phyloP scores from a whole-genome alignment of 2,888 invertebrate species.

The Ypsolopha sequella region DNA sequence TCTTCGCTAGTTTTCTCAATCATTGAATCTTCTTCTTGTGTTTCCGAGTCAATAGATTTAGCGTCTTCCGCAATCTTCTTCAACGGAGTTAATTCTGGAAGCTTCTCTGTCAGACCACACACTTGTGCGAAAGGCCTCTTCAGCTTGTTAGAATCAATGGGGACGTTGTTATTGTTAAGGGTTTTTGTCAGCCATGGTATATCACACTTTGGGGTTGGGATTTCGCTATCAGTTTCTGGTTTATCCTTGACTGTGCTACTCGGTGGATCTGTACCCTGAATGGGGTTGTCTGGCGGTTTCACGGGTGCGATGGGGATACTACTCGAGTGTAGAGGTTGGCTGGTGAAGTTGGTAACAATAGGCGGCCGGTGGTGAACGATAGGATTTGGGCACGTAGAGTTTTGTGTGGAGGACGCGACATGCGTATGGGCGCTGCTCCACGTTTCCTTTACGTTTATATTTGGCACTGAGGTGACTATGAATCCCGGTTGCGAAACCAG shows the following conservation, averaged over 20 bases:
- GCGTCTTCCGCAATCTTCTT: constrained; percentile 22
- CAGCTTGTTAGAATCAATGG: constrained; percentile 45
- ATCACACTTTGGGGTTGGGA: constrained; percentile 48
- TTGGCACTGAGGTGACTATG: constrained; percentile 67
- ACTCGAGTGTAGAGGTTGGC: constrained; percentile 47
- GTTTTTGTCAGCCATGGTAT: constrained; percentile 64
- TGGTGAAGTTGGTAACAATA: constrained; percentile 42
- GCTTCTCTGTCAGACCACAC: constrained; percentile 42
- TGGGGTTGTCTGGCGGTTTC: constrained; percentile 60
- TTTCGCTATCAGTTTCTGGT: constrained; percentile 30
- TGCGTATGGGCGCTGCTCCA: constrained; percentile 51
- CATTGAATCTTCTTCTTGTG: constrained; percentile 14
- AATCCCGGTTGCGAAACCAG: constrained; percentile 60
- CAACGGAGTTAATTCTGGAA: constrained; percentile 19
- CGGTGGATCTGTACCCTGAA: constrained; percentile 60
- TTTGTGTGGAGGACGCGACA: constrained; percentile 35
- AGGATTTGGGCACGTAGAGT: constrained; percentile 38
- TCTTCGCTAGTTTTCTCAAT: constrained; percentile 27
- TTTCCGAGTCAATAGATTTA: constrained; percentile 7
- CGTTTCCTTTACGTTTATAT: constrained; percentile 60
- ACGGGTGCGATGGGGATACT: constrained; percentile 62
- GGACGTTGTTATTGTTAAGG: constrained; percentile 56
- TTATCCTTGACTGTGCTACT: constrained; percentile 56
- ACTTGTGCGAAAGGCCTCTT: constrained; percentile 58
- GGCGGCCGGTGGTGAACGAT: constrained; percentile 49